Conservation (phyloP, 2,888 invertebrate species). For the Ectemnius cavifrons region DNA sequence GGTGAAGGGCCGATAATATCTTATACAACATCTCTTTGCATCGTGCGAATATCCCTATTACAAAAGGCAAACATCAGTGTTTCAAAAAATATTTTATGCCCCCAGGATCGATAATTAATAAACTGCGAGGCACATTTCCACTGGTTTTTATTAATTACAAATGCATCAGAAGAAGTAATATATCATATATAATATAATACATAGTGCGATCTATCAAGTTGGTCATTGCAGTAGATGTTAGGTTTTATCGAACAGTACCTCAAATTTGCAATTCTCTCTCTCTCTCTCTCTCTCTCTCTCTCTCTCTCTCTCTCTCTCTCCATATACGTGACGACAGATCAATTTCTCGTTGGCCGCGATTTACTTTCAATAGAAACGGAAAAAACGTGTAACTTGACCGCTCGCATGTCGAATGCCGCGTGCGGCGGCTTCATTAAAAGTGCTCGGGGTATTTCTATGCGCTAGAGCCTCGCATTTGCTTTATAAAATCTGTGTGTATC, state of each 20-base stretch:
- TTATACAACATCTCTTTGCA: background rate
- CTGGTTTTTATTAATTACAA: constrained; percentile 53
- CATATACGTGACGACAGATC: background rate
- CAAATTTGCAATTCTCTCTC: constrained; percentile 13
- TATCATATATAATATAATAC: constrained; percentile 26
- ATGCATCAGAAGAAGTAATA: constrained; percentile 49
- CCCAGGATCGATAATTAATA: background rate
- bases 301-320: too few species aligned
- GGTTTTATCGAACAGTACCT: constrained; percentile 25
- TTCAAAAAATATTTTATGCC: too few species aligned
- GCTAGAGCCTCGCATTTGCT: too few species aligned
- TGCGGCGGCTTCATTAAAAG: too few species aligned
- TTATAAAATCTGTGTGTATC: too few species aligned
- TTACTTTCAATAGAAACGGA: constrained; percentile 51
- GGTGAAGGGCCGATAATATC: background rate
- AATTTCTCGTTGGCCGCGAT: constrained; percentile 17
- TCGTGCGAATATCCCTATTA: too few species aligned
- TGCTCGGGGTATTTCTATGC: too few species aligned
- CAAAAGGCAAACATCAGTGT: too few species aligned
- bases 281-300: background rate
- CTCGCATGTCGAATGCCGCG: too few species aligned
- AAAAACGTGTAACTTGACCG: too few species aligned
- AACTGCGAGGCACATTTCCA: background rate
- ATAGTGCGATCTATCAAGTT: constrained; percentile 53
- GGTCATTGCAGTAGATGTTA: constrained; percentile 51